These are phyloP conservation scores for Tupaia chinensis DNA, from an alignment of 2,113 vertebrate species.

Conservation along the genomic window DNA sequence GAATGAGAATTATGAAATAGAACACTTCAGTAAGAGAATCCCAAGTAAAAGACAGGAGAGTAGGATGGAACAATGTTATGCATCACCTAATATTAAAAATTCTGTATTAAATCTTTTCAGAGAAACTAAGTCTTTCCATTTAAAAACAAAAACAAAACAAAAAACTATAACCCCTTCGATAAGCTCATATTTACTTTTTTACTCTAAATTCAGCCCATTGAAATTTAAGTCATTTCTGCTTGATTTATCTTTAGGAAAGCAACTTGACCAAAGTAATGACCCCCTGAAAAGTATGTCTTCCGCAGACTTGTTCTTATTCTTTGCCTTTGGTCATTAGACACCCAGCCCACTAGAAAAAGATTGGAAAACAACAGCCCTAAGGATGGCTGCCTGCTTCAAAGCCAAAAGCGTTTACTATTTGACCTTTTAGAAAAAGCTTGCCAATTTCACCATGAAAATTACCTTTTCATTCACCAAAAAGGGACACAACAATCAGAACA, in stretches of 20 bases:
- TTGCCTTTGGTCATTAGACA: not conserved
- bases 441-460: not conserved
- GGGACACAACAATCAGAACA: not conserved
- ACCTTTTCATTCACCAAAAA: not conserved
- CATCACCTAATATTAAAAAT: not conserved
- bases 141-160: too few relatives aligned
- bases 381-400: not conserved
- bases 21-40: not conserved
- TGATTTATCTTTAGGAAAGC: not conserved
- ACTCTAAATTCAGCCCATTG: not conserved
- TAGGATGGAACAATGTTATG: not conserved
- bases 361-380: not conserved
- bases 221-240: not conserved
- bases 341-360: rapidly evolving
- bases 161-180: not conserved
- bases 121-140: not conserved
- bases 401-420: not conserved
- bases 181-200: not conserved
- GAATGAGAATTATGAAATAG: not conserved
- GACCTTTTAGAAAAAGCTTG: not conserved
- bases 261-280: not conserved
- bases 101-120: not conserved
- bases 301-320: not conserved
- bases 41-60: not conserved
- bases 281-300: not conserved